Percentiles rank a stretch among this genome's conserved stretches.
Conservation (phyloP, 2,888 invertebrate genomes). For the Smittia sp. region DNA sequence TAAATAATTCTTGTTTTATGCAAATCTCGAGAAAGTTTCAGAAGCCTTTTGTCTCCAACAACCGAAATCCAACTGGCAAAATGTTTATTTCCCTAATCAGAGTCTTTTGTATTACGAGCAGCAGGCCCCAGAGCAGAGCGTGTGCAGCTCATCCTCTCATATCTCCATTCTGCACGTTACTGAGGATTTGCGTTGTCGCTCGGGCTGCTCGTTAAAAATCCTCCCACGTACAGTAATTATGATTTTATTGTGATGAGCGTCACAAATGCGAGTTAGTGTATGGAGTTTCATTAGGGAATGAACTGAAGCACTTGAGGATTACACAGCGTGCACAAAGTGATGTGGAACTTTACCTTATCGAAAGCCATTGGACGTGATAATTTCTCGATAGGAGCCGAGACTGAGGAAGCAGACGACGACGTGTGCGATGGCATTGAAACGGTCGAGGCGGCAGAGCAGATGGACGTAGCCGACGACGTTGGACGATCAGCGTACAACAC, state of each 20-base stretch:
- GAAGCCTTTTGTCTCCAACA: too few species aligned
- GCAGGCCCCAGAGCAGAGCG: too few species aligned
- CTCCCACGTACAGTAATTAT: background rate
- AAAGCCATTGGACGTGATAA: slow-evolving; percentile 66
- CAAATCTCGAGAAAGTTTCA: too few species aligned
- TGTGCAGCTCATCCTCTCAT: background rate
- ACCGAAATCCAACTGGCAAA: too few species aligned
- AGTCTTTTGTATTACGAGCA: too few species aligned
- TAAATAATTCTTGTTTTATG: too few species aligned
- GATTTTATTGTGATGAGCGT: slow-evolving; percentile 18
- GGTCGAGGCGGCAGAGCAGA: slow-evolving; percentile 21
- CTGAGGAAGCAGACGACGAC: slow-evolving; percentile 31
- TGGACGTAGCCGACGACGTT: slow-evolving; percentile 28
- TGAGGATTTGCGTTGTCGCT: background rate
- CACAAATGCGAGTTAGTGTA: too few species aligned
- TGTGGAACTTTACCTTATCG: slow-evolving; percentile 61
- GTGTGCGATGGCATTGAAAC: slow-evolving; percentile 42
- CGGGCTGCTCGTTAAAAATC: background rate
- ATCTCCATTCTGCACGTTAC: background rate
- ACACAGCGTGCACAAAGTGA: too few species aligned
- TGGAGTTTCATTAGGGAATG: too few species aligned
- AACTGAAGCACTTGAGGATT: too few species aligned
- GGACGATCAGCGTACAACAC: slow-evolving; percentile 26
- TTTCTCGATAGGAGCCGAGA: slow-evolving; percentile 47
- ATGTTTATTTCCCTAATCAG: too few species aligned